These are phyloP conservation scores for Sphaerodactylus townsendi DNA, from an alignment of 2,113 vertebrate species.

Conservation along the genomic window DNA sequence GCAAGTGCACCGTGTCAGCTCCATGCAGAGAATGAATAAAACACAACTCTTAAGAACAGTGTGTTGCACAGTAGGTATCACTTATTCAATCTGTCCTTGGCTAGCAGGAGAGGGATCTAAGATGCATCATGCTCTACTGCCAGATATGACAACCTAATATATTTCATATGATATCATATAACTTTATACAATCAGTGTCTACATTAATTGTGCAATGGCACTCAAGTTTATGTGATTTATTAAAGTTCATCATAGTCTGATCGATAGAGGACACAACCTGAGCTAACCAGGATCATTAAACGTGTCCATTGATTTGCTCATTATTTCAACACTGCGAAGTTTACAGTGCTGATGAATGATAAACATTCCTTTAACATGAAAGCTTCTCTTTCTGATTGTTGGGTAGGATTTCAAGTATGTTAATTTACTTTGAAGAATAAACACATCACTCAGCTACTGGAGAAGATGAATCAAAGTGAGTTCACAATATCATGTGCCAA, in stretches of 20 bases:
- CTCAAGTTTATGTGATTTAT: not conserved
- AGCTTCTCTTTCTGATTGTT: not conserved
- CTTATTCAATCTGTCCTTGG: rapidly evolving
- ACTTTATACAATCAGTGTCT: not conserved
- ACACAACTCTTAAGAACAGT: not conserved
- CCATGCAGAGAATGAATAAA: too few relatives aligned
- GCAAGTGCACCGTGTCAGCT: not conserved
- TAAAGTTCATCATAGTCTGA: not conserved
- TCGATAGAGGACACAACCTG: not conserved
- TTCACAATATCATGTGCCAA: rapidly evolving
- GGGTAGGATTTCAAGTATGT: not conserved
- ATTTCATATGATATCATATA: not conserved
- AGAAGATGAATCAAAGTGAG: not conserved
- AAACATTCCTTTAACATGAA: not conserved
- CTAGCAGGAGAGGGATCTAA: not conserved
- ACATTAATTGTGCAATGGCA: not conserved
- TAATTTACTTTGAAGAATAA: not conserved
- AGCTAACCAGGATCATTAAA: slow-evolving; percentile 32
- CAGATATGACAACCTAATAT: not conserved
- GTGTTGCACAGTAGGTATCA: rapidly evolving
- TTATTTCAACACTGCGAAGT: slow-evolving; percentile 17
- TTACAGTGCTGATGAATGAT: not conserved
- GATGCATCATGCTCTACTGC: rapidly evolving
- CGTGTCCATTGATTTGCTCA: slow-evolving; percentile 11
- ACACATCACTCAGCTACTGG: not conserved